These are phyloP conservation scores for Dione vanillae DNA, from an alignment of 2,888 invertebrate species.

Conservation along the genomic window DNA sequence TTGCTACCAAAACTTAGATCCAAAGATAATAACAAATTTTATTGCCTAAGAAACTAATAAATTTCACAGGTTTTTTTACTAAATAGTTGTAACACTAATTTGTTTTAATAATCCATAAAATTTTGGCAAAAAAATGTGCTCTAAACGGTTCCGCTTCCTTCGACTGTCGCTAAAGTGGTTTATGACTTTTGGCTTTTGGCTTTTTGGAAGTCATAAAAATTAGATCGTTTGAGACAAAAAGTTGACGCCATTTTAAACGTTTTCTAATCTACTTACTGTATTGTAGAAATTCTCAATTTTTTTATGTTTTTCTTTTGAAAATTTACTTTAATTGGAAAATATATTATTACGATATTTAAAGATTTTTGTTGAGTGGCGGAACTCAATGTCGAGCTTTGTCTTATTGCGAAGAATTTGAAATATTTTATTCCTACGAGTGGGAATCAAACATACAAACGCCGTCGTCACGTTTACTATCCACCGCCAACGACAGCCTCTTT, in stretches of 20 bases:
- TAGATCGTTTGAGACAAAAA: constrained; percentile 9
- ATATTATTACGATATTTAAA: too few species aligned
- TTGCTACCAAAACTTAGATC: constrained; percentile 69
- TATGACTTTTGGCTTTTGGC: constrained; percentile 32
- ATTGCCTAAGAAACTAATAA: constrained; percentile 79
- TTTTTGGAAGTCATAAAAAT: constrained; percentile 20
- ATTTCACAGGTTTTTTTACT: constrained; percentile 62
- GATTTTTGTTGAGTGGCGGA: too few species aligned
- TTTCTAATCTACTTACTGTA: too few species aligned
- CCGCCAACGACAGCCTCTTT: too few species aligned
- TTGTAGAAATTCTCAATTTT: too few species aligned
- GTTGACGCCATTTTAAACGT: constrained; percentile 16
- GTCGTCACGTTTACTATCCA: too few species aligned
- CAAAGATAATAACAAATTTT: constrained; percentile 72
- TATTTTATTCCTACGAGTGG: too few species aligned
- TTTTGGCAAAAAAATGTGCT: constrained; percentile 65
- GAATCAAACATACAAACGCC: too few species aligned
- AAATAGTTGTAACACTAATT: constrained; percentile 58
- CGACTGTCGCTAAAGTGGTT: constrained; percentile 39
- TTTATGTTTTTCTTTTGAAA: too few species aligned
- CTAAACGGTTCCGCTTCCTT: constrained; percentile 45
- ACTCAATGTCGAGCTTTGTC: too few species aligned
- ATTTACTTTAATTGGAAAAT: too few species aligned
- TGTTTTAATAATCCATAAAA: constrained; percentile 80
- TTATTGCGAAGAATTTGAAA: too few species aligned